These are phyloP conservation scores for Anguilla japonica DNA, from an alignment of 2,113 vertebrate species.

Conservation along the genomic window DNA sequence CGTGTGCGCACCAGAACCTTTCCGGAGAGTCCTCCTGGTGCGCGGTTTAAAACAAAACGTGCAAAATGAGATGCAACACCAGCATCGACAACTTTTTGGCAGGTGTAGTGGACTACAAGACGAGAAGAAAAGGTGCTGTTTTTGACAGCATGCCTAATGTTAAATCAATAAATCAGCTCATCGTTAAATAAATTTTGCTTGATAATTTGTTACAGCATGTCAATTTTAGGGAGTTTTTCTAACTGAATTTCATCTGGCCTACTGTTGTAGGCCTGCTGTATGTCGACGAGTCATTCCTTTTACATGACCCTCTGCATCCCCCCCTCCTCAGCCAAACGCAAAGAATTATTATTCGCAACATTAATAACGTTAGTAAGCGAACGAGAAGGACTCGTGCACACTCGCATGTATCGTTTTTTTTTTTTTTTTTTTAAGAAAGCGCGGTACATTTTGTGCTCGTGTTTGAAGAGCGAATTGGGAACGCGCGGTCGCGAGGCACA, in stretches of 20 bases:
- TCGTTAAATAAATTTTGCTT: neutral
- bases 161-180: neutral
- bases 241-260: neutral
- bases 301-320: neutral
- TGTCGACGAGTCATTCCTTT: neutral
- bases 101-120: too few relatives aligned
- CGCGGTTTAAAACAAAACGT: neutral
- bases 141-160: neutral
- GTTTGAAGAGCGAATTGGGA: neutral
- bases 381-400: neutral
- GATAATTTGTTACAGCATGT: neutral
- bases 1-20: neutral
- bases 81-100: neutral
- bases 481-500: too few relatives aligned
- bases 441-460: neutral
- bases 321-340: neutral
- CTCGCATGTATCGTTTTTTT: neutral
- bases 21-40: too few relatives aligned
- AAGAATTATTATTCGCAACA: neutral
- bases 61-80: neutral
- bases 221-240: neutral
- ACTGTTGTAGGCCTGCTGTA: neutral
- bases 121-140: neutral
- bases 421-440: neutral
- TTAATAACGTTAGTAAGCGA: neutral